phyloP scores from a whole-genome alignment of 1,140 invertebrate species.

The Tetragonula clypearis region DNA sequence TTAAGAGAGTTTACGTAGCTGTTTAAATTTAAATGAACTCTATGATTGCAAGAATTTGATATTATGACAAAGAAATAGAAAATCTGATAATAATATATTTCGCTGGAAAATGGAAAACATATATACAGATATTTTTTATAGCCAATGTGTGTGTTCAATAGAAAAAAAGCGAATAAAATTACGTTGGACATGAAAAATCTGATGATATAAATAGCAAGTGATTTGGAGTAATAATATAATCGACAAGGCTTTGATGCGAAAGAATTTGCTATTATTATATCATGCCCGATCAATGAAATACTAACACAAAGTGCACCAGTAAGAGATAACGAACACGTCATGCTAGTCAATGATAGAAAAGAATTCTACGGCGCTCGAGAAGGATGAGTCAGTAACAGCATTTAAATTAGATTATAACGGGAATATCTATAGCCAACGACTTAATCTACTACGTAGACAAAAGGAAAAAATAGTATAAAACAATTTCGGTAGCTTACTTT shows the following conservation, averaged over 20 bases:
- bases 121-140: neutral
- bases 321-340: constrained; percentile 24
- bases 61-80: neutral
- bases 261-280: neutral
- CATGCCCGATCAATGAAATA: constrained; percentile 17
- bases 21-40: no score
- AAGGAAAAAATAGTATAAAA: neutral
- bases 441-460: neutral
- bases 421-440: neutral
- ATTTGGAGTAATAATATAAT: neutral
- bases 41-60: neutral
- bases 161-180: neutral
- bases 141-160: neutral
- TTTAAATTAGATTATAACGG: neutral
- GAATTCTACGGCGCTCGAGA: neutral
- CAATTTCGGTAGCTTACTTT: neutral
- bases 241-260: neutral
- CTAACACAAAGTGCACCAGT: neutral
- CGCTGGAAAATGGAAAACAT: neutral
- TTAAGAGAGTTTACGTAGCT: no score
- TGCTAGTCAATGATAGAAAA: neutral
- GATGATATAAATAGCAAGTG: neutral
- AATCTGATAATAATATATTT: neutral
- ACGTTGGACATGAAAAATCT: neutral
- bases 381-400: neutral